These are phyloP conservation scores for Penaeus chinensis DNA, from an alignment of 1,140 invertebrate genomes.

Conservation along the genomic window DNA sequence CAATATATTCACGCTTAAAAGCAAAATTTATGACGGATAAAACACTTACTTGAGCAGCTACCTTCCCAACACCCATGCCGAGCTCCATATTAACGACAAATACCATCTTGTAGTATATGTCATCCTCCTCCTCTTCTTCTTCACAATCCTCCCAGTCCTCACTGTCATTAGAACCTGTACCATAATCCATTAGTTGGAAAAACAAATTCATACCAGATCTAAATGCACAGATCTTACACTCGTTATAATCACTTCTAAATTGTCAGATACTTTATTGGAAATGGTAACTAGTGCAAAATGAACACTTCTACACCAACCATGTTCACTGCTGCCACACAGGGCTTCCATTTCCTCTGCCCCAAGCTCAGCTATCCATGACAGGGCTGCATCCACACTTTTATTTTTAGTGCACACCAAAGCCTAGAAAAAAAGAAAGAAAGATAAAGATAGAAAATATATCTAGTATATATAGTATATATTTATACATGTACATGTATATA, in stretches of 20 bases:
- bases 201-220: neutral
- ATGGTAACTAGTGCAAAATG: neutral
- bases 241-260: too few species aligned
- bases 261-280: neutral
- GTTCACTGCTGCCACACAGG: constrained; percentile 34
- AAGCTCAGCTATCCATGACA: constrained; percentile 45
- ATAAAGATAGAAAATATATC: too few species aligned
- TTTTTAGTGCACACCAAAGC: constrained; percentile 32
- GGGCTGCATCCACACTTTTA: constrained; percentile 38
- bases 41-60: constrained; percentile 72
- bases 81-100: constrained; percentile 75
- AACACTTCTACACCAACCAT: constrained; percentile 13
- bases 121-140: constrained; percentile 65
- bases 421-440: neutral
- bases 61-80: constrained; percentile 75
- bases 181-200: constrained; percentile 1
- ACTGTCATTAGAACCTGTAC: constrained; percentile 37
- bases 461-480: too few species aligned
- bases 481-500: too few species aligned
- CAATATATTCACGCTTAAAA: too few species aligned
- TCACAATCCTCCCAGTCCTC: constrained; percentile 63
- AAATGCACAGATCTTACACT: too few species aligned
- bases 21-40: too few species aligned
- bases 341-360: constrained; percentile 48
- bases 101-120: constrained; percentile 74